phyloP scores from a whole-genome alignment of 2,888 invertebrate species.

The Lomographa bimaculata region DNA sequence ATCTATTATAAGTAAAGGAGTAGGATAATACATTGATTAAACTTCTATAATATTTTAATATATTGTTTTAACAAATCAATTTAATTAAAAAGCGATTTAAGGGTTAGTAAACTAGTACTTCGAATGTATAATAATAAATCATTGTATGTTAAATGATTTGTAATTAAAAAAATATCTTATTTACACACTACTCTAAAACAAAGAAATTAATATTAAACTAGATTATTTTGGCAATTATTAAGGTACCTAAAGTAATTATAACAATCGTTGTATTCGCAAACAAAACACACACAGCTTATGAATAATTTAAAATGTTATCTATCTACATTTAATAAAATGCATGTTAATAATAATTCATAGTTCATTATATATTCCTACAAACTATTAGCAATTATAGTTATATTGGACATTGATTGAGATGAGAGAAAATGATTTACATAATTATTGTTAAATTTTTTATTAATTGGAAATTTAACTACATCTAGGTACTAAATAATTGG shows the following conservation, averaged over 20 bases:
- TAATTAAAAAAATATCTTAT: not conserved
- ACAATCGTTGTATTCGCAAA: too few species aligned
- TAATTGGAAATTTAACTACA: conserved; percentile 13
- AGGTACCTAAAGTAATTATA: too few species aligned
- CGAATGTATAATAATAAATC: too few species aligned
- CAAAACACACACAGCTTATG: too few species aligned
- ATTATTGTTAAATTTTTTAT: conserved; percentile 4
- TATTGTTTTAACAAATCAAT: conserved; percentile 2
- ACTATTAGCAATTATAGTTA: conserved; percentile 2
- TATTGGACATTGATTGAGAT: conserved; percentile 16
- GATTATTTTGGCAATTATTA: conserved; percentile 11
- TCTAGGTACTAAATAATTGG: conserved; percentile 11
- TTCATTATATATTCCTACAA: conserved; percentile 11
- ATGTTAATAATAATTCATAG: conserved; percentile 17
- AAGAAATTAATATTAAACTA: too few species aligned
- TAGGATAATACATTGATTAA: conserved; percentile 20
- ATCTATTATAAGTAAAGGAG: conserved; percentile 35
- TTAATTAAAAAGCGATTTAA: not conserved
- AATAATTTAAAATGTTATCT: conserved; percentile 28
- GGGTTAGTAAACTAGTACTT: too few species aligned
- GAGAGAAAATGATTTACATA: conserved; percentile 8
- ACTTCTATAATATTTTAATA: conserved; percentile 23
- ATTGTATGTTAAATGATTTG: too few species aligned
- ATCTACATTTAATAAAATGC: conserved; percentile 26
- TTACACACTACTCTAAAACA: too few species aligned